Evolutionary conservation across 1,140 invertebrate genomes (phyloP).

Genomic region (Trinorchestia longiramus): DNA sequence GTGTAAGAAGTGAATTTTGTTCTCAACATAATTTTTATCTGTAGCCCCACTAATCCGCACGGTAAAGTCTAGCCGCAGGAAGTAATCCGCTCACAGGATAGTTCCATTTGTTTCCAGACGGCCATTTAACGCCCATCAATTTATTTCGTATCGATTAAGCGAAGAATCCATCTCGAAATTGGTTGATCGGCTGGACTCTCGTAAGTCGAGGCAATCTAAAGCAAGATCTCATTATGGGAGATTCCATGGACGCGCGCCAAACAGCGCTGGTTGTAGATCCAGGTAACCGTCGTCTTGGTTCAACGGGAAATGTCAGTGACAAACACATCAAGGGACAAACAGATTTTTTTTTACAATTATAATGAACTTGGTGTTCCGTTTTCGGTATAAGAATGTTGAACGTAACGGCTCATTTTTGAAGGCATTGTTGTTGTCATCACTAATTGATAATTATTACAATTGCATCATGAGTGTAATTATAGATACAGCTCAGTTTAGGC

Average conservation of each 20-base stretch:
- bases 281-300: background rate
- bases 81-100: background rate
- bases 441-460: background rate
- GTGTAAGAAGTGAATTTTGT: background rate
- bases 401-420: background rate
- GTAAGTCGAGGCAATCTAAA: slow-evolving; percentile 15
- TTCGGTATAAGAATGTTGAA: background rate
- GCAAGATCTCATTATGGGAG: slow-evolving; percentile 40
- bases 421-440: background rate
- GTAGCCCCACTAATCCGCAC: background rate
- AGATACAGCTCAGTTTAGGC: background rate
- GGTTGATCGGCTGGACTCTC: background rate
- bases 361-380: background rate
- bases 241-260: slow-evolving; percentile 19
- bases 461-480: background rate
- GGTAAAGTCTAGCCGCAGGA: background rate
- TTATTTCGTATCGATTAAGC: slow-evolving; percentile 45
- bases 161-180: slow-evolving; percentile 8
- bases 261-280: background rate
- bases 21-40: background rate
- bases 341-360: background rate
- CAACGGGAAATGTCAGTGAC: background rate
- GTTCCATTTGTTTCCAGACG: slow-evolving; percentile 15
- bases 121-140: background rate
- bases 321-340: background rate